Evolutionary conservation across 2,888 invertebrate genomes (phyloP).

Genomic region (Tiliacea citrago): DNA sequence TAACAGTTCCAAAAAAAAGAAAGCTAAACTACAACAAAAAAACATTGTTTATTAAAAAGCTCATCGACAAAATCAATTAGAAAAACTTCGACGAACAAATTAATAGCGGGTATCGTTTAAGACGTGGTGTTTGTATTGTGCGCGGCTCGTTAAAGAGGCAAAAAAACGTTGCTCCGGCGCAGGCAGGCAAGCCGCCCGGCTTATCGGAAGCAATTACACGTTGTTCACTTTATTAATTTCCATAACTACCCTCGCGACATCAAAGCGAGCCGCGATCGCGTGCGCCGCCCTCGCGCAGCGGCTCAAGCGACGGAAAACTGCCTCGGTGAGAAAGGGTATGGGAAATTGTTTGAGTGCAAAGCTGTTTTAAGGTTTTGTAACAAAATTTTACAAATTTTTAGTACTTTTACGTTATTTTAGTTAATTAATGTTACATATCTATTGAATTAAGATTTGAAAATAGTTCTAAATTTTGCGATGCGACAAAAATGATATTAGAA

Average conservation of each 20-base stretch:
- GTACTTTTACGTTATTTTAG: background rate
- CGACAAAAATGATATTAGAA: background rate
- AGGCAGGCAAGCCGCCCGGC: conserved; percentile 75
- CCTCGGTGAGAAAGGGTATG: no score
- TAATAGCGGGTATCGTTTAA: conserved; percentile 71
- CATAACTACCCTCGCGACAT: conserved; percentile 89
- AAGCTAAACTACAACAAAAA: background rate
- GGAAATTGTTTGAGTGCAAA: background rate
- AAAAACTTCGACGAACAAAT: conserved; percentile 47
- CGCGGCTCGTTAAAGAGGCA: conserved; percentile 74
- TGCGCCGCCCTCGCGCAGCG: conserved; percentile 70
- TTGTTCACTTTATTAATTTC: conserved; percentile 89
- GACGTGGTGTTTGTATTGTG: conserved; percentile 78
- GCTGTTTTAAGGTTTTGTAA: background rate
- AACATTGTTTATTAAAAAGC: conserved; percentile 20
- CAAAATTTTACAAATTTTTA: background rate
- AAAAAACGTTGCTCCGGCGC: conserved; percentile 72
- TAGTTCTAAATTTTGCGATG: background rate
- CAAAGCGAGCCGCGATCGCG: conserved; percentile 85
- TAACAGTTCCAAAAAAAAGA: background rate
- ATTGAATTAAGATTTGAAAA: background rate
- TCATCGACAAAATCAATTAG: conserved; percentile 56
- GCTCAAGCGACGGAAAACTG: conserved; percentile 67
- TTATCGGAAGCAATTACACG: conserved; percentile 90
- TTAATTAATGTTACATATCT: background rate